Evolutionary conservation across 2,888 invertebrate species (phyloP).

Genomic region (Erynnis tages): DNA sequence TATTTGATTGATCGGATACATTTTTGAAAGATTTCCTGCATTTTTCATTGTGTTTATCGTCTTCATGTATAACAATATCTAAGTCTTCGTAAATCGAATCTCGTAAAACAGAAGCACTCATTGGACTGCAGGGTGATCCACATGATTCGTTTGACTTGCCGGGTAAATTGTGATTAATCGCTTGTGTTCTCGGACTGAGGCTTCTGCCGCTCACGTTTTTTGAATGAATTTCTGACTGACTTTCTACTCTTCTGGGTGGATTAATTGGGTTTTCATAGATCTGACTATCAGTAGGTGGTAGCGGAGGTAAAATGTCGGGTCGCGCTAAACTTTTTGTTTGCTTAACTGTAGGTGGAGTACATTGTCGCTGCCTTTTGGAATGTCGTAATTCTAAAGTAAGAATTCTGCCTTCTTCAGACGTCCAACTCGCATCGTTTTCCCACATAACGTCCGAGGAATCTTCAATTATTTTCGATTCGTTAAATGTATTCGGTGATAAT

Average conservation of each 20-base stretch:
- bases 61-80: constrained; percentile 42
- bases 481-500: constrained; percentile 50
- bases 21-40: constrained; percentile 50
- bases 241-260: constrained; percentile 78
- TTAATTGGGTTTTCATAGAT: constrained; percentile 82
- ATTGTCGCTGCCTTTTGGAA: constrained; percentile 86
- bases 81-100: constrained; percentile 77
- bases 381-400: constrained; percentile 88
- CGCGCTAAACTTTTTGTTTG: constrained; percentile 75
- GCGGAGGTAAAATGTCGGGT: constrained; percentile 86
- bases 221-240: constrained; percentile 66
- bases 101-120: constrained; percentile 77
- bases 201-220: constrained; percentile 87
- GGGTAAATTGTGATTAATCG: constrained; percentile 43
- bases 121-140: constrained; percentile 60
- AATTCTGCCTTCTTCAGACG: constrained; percentile 82
- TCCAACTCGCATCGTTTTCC: constrained; percentile 63
- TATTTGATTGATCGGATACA: constrained; percentile 40
- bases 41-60: constrained; percentile 37
- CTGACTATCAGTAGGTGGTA: constrained; percentile 74
- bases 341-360: constrained; percentile 74
- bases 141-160: constrained; percentile 51
- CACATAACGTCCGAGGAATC: constrained; percentile 52
- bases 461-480: constrained; percentile 54
- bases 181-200: constrained; percentile 71